These are phyloP conservation scores for Eupeodes corollae DNA, from an alignment of 1,140 invertebrate species.

Conservation along the genomic window DNA sequence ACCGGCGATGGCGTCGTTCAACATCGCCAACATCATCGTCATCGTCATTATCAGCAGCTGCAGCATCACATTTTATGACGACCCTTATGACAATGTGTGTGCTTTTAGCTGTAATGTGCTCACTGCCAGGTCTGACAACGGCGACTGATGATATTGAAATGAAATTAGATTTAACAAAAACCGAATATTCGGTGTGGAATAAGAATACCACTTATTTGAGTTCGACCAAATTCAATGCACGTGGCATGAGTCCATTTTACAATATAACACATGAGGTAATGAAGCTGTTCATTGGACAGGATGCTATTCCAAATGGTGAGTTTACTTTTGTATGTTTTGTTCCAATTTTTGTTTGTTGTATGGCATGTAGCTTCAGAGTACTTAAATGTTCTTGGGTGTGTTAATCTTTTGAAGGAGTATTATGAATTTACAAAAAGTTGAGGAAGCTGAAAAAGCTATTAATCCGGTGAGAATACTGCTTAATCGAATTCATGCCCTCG, in stretches of 20 bases:
- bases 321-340: constrained; percentile 6
- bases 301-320: constrained; percentile 43
- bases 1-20: background rate
- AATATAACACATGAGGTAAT: constrained; percentile 51
- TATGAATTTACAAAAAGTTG: no score
- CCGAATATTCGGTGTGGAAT: constrained; percentile 9
- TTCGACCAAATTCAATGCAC: constrained; percentile 47
- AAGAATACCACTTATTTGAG: constrained; percentile 44
- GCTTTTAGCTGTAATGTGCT: background rate
- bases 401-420: no score
- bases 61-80: background rate
- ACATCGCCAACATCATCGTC: background rate
- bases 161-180: constrained; percentile 8
- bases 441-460: no score
- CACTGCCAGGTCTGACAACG: background rate
- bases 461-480: no score
- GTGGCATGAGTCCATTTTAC: constrained; percentile 56
- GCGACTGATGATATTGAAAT: no score
- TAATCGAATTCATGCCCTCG: no score
- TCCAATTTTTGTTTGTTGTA: background rate
- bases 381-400: no score
- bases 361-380: no score
- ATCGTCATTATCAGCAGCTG: background rate
- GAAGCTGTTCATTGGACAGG: constrained; percentile 41
- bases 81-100: background rate